Percentiles rank a stretch among this genome's conserved stretches.
phyloP scores from a whole-genome alignment of 2,113 vertebrate species.

The Lepus timidus region DNA sequence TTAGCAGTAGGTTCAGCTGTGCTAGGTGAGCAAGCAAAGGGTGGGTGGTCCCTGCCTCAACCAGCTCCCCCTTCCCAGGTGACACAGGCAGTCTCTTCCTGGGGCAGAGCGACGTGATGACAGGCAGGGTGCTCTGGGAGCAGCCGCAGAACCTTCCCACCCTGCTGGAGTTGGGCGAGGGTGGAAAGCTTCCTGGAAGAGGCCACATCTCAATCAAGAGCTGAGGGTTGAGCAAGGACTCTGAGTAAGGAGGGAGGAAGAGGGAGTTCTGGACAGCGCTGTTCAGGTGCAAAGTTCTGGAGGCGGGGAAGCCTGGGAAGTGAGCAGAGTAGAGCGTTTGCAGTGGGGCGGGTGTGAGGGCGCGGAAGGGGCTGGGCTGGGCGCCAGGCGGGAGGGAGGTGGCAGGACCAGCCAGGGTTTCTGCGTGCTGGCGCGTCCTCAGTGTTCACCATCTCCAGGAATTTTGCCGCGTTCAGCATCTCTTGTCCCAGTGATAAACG shows the following conservation, averaged over 20 bases:
- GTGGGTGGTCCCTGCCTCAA: not conserved
- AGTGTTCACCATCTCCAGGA: not conserved
- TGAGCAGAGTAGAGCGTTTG: not conserved
- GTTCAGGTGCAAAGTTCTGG: not conserved
- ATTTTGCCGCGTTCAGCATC: not conserved
- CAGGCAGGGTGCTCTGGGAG: accelerated
- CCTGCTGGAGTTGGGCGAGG: not conserved
- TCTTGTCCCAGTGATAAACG: not conserved
- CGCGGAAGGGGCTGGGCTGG: not conserved
- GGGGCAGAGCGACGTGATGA: accelerated
- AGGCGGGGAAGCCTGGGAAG: not conserved
- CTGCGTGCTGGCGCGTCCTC: not conserved
- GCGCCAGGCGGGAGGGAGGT: not conserved
- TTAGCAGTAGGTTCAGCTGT: not conserved
- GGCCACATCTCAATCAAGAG: not conserved
- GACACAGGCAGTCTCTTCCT: not conserved
- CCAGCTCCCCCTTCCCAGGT: not conserved
- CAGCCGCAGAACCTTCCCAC: not conserved
- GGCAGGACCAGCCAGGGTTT: not conserved
- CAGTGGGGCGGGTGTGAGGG: too few species aligned
- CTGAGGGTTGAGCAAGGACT: not conserved
- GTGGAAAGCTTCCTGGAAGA: not conserved
- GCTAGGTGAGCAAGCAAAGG: not conserved
- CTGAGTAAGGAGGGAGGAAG: not conserved
- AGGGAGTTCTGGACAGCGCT: not conserved